Conservation (phyloP, 2,113 vertebrate genomes). For the Malaclemys terrapin region DNA sequence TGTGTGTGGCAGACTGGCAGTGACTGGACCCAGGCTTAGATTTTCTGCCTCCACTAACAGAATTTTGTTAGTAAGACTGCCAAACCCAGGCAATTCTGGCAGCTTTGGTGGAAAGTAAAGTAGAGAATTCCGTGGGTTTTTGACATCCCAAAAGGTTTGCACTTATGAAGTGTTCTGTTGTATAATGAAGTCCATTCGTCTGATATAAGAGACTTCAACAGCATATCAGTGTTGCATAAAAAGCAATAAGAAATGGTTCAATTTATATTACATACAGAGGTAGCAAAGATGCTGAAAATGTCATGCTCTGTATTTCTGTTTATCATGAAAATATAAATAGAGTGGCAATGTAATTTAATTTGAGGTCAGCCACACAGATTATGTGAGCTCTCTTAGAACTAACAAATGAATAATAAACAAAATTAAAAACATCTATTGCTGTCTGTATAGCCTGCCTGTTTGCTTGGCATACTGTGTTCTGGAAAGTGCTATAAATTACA, state of each 20-base stretch:
- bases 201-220: slow-evolving; percentile 73
- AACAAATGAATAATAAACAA: slow-evolving; percentile 54
- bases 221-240: slow-evolving; percentile 24
- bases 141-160: slow-evolving; percentile 68
- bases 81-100: slow-evolving; percentile 73
- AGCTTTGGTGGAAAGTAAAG: slow-evolving; percentile 66
- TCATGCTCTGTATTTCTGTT: not conserved
- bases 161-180: slow-evolving; percentile 58
- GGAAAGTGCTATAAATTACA: not conserved
- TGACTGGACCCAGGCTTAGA: slow-evolving; percentile 60
- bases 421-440: slow-evolving; percentile 27
- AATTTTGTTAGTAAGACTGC: slow-evolving; percentile 68
- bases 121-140: slow-evolving; percentile 66
- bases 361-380: slow-evolving; percentile 34
- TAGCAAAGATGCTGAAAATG: not conserved
- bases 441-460: not conserved
- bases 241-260: slow-evolving; percentile 26
- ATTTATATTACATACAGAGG: not conserved
- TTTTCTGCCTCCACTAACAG: slow-evolving; percentile 70
- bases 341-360: slow-evolving; percentile 42
- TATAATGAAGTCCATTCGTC: slow-evolving; percentile 72
- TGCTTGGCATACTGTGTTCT: not conserved
- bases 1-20: slow-evolving; percentile 65
- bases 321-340: slow-evolving; percentile 4
- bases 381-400: not conserved